Percentiles rank a stretch among this genome's conserved stretches.
Conservation (phyloP, 2,113 vertebrate species). For the Oncorhynchus nerka region DNA sequence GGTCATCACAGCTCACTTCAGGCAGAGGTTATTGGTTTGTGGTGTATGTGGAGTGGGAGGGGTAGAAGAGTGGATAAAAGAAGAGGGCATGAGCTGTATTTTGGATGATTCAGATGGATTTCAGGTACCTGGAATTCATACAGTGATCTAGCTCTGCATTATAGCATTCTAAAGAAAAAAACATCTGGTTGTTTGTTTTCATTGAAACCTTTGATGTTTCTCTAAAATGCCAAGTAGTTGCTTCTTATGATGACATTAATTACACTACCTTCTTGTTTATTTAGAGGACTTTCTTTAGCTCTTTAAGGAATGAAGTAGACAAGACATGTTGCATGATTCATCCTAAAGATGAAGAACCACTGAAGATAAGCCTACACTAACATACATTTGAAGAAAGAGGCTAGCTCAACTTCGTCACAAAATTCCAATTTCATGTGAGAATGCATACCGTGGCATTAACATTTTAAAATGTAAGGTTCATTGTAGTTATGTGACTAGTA, state of each 20-base stretch:
- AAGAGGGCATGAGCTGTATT: not conserved
- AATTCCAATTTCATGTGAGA: not conserved
- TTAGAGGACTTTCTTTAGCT: constrained; percentile 44
- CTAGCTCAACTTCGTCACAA: constrained; percentile 4
- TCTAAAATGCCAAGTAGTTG: constrained; percentile 38
- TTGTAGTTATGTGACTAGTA: not conserved
- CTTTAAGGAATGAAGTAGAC: constrained; percentile 16
- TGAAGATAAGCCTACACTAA: constrained; percentile 5
- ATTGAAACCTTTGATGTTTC: constrained; percentile 25
- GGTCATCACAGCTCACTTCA: not conserved
- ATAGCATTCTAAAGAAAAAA: constrained; percentile 20
- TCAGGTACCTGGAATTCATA: not conserved
- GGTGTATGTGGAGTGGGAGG: not conserved
- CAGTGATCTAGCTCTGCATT: constrained; percentile 19
- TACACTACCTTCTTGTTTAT: constrained; percentile 20
- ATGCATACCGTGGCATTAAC: constrained; percentile 3
- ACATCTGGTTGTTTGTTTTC: constrained; percentile 10
- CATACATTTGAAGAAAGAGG: not conserved
- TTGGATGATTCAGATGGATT: constrained; percentile 9
- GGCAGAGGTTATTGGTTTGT: not conserved
- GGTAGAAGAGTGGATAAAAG: no score
- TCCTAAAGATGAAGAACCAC: constrained; percentile 13
- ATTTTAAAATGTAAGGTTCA: not conserved
- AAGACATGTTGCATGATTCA: constrained; percentile 27
- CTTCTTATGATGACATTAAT: constrained; percentile 38